Percentiles rank a stretch among this genome's conserved stretches.
Evolutionary conservation across 2,888 invertebrate genomes (phyloP).

Genomic region (Endomychus coccineus): DNA sequence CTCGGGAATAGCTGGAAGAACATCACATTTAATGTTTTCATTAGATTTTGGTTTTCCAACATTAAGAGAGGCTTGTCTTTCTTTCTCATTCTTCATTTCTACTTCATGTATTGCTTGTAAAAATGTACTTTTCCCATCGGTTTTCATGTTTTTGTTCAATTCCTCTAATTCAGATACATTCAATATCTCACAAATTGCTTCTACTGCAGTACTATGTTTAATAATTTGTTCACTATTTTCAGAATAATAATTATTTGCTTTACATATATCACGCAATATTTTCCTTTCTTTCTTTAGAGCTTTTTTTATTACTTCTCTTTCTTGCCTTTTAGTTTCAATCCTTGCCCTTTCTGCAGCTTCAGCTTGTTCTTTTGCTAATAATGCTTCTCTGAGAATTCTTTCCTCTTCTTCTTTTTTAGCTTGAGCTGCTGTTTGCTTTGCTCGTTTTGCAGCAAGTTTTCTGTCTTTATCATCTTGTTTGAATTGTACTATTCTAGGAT

Average conservation of each 20-base stretch:
- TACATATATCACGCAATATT: slow-evolving; percentile 67
- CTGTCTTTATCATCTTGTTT: slow-evolving; percentile 90
- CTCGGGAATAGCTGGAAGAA: slow-evolving; percentile 48
- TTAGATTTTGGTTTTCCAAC: slow-evolving; percentile 45
- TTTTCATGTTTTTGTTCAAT: slow-evolving; percentile 63
- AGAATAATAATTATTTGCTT: slow-evolving; percentile 74
- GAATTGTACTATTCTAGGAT: slow-evolving; percentile 87
- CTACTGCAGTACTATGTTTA: slow-evolving; percentile 82
- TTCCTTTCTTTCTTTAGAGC: slow-evolving; percentile 83
- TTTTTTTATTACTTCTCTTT: slow-evolving; percentile 79
- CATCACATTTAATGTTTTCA: slow-evolving; percentile 42
- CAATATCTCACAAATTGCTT: slow-evolving; percentile 81
- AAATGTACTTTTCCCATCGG: slow-evolving; percentile 60
- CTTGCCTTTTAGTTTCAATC: slow-evolving; percentile 74
- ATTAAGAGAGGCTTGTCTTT: slow-evolving; percentile 57
- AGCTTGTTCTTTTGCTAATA: slow-evolving; percentile 66
- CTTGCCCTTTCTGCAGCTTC: slow-evolving; percentile 77
- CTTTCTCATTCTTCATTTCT: slow-evolving; percentile 70
- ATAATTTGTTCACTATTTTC: slow-evolving; percentile 65
- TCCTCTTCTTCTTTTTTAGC: slow-evolving; percentile 81
- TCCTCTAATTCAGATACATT: slow-evolving; percentile 65
- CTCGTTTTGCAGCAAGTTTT: slow-evolving; percentile 81
- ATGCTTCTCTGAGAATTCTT: slow-evolving; percentile 63
- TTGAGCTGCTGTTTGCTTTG: slow-evolving; percentile 75
- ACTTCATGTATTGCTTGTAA: slow-evolving; percentile 60